Percentiles rank a stretch among this genome's conserved stretches.
Evolutionary conservation across 2,113 vertebrate species (phyloP).

Genomic region (Psophia crepitans): DNA sequence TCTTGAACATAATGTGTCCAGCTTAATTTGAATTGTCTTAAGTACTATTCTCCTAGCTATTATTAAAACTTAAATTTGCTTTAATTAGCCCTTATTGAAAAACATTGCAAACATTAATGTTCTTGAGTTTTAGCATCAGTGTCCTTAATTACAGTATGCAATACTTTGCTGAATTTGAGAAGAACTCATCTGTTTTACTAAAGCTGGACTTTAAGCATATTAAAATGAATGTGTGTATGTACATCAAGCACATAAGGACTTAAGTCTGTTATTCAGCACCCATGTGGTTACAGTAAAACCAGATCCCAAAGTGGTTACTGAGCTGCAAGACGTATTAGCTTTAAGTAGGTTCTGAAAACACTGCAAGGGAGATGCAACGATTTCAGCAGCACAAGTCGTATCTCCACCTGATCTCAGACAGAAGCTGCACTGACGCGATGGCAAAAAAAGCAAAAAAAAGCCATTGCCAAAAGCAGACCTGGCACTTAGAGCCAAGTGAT

Average conservation of each 20-base stretch:
- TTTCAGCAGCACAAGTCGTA: not conserved
- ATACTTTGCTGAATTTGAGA: not conserved
- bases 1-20: not conserved
- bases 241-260: not conserved
- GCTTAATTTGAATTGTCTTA: not conserved
- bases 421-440: not conserved
- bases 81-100: constrained; percentile 34
- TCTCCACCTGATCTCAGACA: not conserved
- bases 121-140: not conserved
- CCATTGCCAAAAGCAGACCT: not conserved
- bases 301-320: not conserved
- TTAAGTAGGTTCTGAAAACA: not conserved
- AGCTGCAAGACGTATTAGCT: not conserved
- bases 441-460: not conserved
- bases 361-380: not conserved
- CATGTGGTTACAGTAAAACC: not conserved
- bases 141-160: not conserved
- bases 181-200: not conserved
- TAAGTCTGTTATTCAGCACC: not conserved
- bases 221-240: not conserved
- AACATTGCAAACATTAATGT: not conserved
- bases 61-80: constrained; percentile 12
- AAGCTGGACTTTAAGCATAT: not conserved
- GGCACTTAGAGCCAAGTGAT: not conserved
- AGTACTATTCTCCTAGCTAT: not conserved